Evolutionary conservation across 2,888 invertebrate genomes (phyloP).

Genomic region (Chalcosyrphus nemorum): DNA sequence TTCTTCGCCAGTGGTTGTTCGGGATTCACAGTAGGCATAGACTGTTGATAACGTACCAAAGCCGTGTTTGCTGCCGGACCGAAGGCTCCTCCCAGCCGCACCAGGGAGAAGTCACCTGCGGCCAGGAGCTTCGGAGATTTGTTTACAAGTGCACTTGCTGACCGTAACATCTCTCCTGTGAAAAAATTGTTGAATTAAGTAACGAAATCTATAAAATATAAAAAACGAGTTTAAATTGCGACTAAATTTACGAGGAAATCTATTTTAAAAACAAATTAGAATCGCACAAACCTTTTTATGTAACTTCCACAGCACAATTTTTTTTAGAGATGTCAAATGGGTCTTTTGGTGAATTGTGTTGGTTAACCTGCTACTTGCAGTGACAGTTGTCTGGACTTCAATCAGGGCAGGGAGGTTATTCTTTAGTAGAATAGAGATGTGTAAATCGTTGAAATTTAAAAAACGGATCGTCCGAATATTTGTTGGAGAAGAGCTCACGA

Average conservation of each 20-base stretch:
- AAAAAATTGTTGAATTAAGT: conserved; percentile 1
- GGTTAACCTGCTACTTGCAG: conserved; percentile 3
- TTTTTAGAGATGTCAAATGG: conserved; percentile 68
- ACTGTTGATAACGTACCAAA: conserved; percentile 77
- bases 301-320: conserved; percentile 75
- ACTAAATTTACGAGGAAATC: conserved; percentile 43
- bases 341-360: conserved; percentile 31
- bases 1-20: conserved; percentile 83
- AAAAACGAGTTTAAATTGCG: conserved; percentile 1
- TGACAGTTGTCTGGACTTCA: conserved; percentile 40
- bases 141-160: conserved; percentile 76
- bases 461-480: too few relatives aligned
- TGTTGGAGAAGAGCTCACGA: too few relatives aligned
- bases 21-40: conserved; percentile 79
- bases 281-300: conserved; percentile 76
- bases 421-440: background rate
- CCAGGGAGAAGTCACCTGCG: conserved; percentile 67
- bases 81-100: conserved; percentile 49
- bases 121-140: conserved; percentile 75
- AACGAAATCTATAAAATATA: background rate
- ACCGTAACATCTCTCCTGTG: conserved; percentile 77
- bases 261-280: conserved; percentile 68
- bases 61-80: conserved; percentile 48
- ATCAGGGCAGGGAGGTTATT: background rate
- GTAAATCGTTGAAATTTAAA: too few relatives aligned